These are phyloP conservation scores for Triplophysa yarkandensis DNA, from an alignment of 2,797 vertebrate species.

Conservation along the genomic window DNA sequence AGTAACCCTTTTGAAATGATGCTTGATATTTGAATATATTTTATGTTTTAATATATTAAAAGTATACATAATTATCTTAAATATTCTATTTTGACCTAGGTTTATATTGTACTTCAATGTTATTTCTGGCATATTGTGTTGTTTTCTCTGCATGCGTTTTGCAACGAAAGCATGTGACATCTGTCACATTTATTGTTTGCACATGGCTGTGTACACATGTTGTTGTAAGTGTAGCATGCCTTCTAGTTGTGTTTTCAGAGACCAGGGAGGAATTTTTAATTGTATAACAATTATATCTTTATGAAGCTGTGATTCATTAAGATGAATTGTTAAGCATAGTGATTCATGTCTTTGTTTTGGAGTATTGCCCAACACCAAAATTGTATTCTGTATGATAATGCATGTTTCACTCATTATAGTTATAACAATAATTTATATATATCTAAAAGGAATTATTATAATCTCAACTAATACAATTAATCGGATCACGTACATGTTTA, in stretches of 20 bases:
- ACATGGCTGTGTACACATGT: slow-evolving; percentile 40
- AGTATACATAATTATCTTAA: too few species aligned
- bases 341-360: slow-evolving; percentile 20
- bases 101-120: too few species aligned
- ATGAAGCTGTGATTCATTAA: not conserved
- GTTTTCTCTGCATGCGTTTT: not conserved
- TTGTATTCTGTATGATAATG: not conserved
- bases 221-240: slow-evolving; percentile 18
- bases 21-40: too few species aligned
- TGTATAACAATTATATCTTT: too few species aligned
- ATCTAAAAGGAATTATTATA: not conserved
- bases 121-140: not conserved
- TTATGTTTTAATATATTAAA: too few species aligned
- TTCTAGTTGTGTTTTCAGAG: slow-evolving; percentile 14
- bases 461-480: not conserved
- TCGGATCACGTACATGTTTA: not conserved
- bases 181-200: not conserved
- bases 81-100: too few species aligned
- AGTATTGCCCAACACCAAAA: not conserved
- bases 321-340: not conserved
- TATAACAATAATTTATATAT: not conserved
- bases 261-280: not conserved
- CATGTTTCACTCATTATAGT: too few species aligned
- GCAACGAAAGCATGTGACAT: not conserved
- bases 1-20: too few species aligned